Evolutionary conservation across 2,113 vertebrate species (phyloP).

Genomic region (Meles meles): DNA sequence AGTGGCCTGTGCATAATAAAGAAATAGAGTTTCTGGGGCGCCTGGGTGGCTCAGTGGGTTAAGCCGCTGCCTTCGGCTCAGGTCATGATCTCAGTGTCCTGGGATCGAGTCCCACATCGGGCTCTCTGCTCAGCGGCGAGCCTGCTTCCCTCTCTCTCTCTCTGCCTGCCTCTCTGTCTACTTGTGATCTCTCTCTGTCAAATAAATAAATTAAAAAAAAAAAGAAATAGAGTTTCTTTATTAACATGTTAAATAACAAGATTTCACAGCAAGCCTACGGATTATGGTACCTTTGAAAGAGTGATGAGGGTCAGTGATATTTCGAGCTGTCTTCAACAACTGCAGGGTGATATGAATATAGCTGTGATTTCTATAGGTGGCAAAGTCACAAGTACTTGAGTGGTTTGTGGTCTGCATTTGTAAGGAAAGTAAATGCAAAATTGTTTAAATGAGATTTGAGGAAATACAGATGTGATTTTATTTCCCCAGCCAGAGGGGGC

Average conservation of each 20-base stretch:
- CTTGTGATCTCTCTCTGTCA: too few species aligned
- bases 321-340: conserved; percentile 10
- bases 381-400: conserved; percentile 1
- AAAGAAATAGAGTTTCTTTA: too few species aligned
- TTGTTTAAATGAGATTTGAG: conserved; percentile 30
- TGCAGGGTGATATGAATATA: neutral
- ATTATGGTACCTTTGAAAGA: neutral
- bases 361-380: conserved; percentile 14
- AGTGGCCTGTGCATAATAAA: too few species aligned
- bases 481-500: neutral
- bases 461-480: conserved; percentile 23
- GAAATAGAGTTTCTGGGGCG: too few species aligned
- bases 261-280: neutral
- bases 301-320: conserved; percentile 26
- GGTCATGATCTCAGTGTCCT: too few species aligned
- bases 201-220: too few species aligned
- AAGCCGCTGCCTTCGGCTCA: too few species aligned
- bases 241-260: neutral
- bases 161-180: too few species aligned
- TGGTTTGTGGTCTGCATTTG: conserved; percentile 17
- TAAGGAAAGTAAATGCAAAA: neutral
- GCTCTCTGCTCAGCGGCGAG: too few species aligned
- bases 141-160: too few species aligned
- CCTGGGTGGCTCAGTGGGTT: too few species aligned
- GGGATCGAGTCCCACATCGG: too few species aligned